A percentile compares a stretch with the other conserved stretches of the same genome.
Conservation (phyloP, 37 sponge, comb jelly and placozoan genomes). For the Eunapius fragilis region DNA sequence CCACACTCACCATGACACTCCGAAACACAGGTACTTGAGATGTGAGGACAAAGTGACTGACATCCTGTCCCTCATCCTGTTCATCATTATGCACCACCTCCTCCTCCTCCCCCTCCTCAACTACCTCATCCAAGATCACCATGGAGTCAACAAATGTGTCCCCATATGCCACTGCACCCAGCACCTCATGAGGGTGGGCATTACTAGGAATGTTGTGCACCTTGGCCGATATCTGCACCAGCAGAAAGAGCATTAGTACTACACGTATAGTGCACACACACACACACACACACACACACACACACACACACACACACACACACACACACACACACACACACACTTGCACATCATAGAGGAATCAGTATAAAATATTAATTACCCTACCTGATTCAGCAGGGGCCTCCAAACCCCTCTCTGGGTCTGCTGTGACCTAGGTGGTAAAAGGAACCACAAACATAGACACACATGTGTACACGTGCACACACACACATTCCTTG, state of each 20-base stretch:
- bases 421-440: neutral
- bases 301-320: neutral
- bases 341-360: neutral
- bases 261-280: neutral
- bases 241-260: no score
- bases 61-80: neutral
- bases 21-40: neutral
- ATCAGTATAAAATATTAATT: neutral
- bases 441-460: neutral
- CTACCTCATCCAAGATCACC: neutral
- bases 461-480: neutral
- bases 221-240: neutral
- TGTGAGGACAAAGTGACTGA: neutral
- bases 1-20: neutral
- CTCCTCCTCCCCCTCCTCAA: neutral
- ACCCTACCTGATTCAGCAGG: neutral
- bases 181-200: neutral
- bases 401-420: neutral
- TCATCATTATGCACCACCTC: neutral
- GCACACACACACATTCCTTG: neutral
- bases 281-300: neutral
- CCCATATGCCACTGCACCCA: neutral
- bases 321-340: neutral
- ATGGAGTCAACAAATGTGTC: neutral
- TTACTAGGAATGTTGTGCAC: neutral